Conservation (phyloP, 2,888 invertebrate species). For the Podabrus alpinus region DNA sequence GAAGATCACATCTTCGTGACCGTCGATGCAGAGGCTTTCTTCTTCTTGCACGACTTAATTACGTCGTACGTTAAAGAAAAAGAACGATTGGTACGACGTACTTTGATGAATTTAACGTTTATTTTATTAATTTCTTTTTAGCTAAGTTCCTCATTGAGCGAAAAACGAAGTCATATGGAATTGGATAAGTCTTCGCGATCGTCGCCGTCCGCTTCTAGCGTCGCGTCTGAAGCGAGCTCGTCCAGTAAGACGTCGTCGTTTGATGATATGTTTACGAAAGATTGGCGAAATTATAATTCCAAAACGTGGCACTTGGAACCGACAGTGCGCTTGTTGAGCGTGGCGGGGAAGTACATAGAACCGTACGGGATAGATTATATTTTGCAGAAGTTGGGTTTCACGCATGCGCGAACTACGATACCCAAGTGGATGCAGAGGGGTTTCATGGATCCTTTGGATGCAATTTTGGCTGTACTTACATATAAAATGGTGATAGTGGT, state of each 20-base stretch:
- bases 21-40: conserved; percentile 96
- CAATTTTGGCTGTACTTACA: conserved; percentile 81
- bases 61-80: conserved; percentile 95
- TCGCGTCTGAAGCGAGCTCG: conserved; percentile 30
- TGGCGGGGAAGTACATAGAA: conserved; percentile 88
- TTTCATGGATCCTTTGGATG: conserved; percentile 96
- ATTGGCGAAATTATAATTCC: conserved; percentile 90
- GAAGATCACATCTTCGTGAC: conserved; percentile 98
- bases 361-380: conserved; percentile 99
- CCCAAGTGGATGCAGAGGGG: conserved; percentile 99
- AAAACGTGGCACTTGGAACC: conserved; percentile 97
- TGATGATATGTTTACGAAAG: conserved; percentile 73
- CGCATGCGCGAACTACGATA: conserved; percentile 96
- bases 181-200: conserved; percentile 26
- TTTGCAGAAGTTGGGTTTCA: conserved; percentile 94
- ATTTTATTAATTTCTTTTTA: background rate
- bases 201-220: conserved; percentile 36
- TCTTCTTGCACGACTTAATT: conserved; percentile 96
- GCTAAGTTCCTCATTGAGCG: conserved; percentile 17
- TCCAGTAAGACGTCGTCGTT: conserved; percentile 49
- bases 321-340: conserved; percentile 71
- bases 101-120: background rate
- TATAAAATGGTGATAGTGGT: conserved; percentile 66
- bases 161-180: conserved; percentile 31
- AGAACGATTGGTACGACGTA: conserved; percentile 73